Evolutionary conservation across 2,888 invertebrate species (phyloP).

Genomic region (Cacoxenus indagator): DNA sequence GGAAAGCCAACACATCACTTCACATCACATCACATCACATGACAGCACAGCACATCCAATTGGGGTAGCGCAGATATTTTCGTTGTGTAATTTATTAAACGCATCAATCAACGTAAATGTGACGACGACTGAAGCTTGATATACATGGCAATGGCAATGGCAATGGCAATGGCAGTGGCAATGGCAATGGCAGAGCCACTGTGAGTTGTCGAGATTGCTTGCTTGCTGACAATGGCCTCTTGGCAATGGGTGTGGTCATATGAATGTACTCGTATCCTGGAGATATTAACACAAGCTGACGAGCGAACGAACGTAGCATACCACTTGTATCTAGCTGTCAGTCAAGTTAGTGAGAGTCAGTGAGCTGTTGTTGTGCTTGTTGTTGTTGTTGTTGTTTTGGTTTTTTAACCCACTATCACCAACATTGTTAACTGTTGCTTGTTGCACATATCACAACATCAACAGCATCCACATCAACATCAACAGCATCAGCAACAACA

Average conservation of each 20-base stretch:
- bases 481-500: not conserved
- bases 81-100: conserved; percentile 56
- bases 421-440: not conserved
- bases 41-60: no score
- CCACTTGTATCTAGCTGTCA: not conserved
- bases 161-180: no score
- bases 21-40: not conserved
- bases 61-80: conserved; percentile 19
- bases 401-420: not conserved
- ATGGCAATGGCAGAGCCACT: not conserved
- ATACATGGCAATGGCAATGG: not conserved
- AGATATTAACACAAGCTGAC: conserved; percentile 18
- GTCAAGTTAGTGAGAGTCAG: no score
- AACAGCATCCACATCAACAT: no score
- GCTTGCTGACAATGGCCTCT: conserved; percentile 42
- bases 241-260: conserved; percentile 39
- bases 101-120: conserved; percentile 51
- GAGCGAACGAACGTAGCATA: not conserved
- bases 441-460: conserved; percentile 3
- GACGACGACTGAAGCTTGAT: conserved; percentile 10
- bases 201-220: conserved; percentile 41
- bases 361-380: not conserved
- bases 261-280: conserved; percentile 52
- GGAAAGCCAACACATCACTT: not conserved
- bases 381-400: not conserved